phyloP scores from a whole-genome alignment of 2,113 vertebrate species.

The Theropithecus gelada region DNA sequence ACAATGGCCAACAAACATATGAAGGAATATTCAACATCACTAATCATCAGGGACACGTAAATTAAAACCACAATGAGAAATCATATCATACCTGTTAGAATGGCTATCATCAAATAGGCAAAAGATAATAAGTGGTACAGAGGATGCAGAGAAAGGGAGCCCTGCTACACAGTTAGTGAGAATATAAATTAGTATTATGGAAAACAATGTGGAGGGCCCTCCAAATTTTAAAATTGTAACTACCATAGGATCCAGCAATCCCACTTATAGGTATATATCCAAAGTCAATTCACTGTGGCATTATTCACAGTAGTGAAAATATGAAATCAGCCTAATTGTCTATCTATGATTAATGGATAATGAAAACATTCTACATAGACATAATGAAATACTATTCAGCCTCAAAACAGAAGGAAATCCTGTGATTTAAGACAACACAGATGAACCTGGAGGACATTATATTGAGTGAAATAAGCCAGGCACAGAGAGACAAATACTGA shows the following conservation, averaged over 20 bases:
- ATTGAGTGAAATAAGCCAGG: not conserved
- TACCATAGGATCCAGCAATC: not conserved
- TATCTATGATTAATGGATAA: not conserved
- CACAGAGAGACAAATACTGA: not conserved
- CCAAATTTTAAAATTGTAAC: not conserved
- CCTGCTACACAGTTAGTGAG: not conserved
- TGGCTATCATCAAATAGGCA: not conserved
- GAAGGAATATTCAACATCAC: not conserved
- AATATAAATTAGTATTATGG: not conserved
- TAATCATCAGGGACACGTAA: not conserved
- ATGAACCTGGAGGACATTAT: not conserved
- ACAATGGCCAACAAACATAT: not conserved
- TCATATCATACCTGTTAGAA: not conserved
- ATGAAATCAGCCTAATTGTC: not conserved
- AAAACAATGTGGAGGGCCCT: not conserved
- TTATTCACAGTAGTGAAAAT: not conserved
- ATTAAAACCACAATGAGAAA: not conserved
- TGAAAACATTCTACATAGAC: not conserved
- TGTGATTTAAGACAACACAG: not conserved
- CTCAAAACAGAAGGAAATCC: not conserved
- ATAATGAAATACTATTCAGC: not conserved
- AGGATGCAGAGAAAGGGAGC: not conserved
- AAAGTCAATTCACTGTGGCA: not conserved
- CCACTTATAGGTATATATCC: not conserved
- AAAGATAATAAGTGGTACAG: not conserved